Evolutionary conservation across 1,140 invertebrate genomes (phyloP).

Genomic region (Chrysomallon squamiferum): DNA sequence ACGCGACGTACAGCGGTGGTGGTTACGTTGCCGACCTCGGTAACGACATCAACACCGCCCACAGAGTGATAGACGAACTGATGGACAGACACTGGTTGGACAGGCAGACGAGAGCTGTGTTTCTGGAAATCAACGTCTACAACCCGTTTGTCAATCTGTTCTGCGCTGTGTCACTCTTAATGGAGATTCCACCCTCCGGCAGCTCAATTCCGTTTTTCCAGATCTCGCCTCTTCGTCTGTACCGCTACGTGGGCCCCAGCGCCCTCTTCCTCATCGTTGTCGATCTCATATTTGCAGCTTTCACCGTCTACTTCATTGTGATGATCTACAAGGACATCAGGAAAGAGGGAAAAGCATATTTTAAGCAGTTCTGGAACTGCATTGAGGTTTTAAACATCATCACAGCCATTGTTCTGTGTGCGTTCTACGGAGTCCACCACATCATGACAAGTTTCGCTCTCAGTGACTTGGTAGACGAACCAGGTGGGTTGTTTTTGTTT

Average conservation of each 20-base stretch:
- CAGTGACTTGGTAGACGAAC: slow-evolving; percentile 17
- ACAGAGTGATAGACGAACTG: slow-evolving; percentile 51
- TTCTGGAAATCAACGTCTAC: slow-evolving; percentile 67
- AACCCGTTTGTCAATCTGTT: slow-evolving; percentile 65
- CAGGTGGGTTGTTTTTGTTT: slow-evolving; percentile 7
- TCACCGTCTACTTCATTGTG: slow-evolving; percentile 41
- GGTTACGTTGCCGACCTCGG: slow-evolving; percentile 45
- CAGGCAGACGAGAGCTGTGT: slow-evolving; percentile 64
- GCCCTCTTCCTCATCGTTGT: slow-evolving; percentile 46
- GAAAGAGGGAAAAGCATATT: slow-evolving; percentile 39
- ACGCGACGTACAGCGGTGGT: slow-evolving; percentile 39
- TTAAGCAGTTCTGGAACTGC: slow-evolving; percentile 62
- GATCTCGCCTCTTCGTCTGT: slow-evolving; percentile 33
- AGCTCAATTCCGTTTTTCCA: slow-evolving; percentile 45
- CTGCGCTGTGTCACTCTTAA: slow-evolving; percentile 59
- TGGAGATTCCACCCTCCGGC: slow-evolving; percentile 66
- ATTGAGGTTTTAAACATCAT: slow-evolving; percentile 47
- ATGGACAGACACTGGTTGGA: slow-evolving; percentile 65
- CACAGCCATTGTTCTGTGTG: slow-evolving; percentile 22
- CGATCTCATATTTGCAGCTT: slow-evolving; percentile 38
- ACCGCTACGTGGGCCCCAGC: slow-evolving; percentile 33
- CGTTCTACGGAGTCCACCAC: slow-evolving; percentile 21
- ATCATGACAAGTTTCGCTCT: slow-evolving; percentile 10
- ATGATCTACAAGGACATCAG: slow-evolving; percentile 24
- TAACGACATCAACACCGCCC: slow-evolving; percentile 6